Evolutionary conservation across 1,140 invertebrate genomes (phyloP).

Genomic region (Brachionus rubens): DNA sequence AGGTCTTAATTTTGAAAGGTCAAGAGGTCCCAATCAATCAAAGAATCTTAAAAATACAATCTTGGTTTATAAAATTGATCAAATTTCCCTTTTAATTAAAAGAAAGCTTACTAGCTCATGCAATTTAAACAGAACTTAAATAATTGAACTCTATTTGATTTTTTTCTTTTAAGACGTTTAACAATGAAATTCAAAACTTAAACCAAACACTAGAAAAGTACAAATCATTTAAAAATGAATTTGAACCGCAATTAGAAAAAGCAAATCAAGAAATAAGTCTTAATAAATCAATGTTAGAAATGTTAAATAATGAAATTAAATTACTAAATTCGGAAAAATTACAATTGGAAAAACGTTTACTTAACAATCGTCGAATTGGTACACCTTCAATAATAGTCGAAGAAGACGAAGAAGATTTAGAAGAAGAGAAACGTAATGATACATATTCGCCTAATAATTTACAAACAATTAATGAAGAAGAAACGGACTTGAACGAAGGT

Average conservation of each 20-base stretch:
- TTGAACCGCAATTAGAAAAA: conserved; percentile 25
- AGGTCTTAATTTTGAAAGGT: too few relatives aligned
- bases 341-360: conserved; percentile 27
- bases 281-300: conserved; percentile 21
- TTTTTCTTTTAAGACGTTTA: background rate
- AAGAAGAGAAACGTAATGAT: conserved; percentile 6
- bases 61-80: too few relatives aligned
- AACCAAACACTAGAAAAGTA: background rate
- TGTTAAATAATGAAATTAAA: conserved; percentile 40
- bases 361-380: background rate
- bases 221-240: background rate
- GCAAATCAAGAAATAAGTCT: conserved; percentile 11
- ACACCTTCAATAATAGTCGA: conserved; percentile 38
- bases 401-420: conserved; percentile 42
- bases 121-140: too few relatives aligned
- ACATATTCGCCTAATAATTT: background rate
- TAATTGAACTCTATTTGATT: too few relatives aligned
- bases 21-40: too few relatives aligned
- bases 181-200: conserved; percentile 1
- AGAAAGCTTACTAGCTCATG: too few relatives aligned
- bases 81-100: too few relatives aligned
- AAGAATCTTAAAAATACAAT: too few relatives aligned
- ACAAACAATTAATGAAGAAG: conserved; percentile 7
- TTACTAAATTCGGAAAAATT: conserved; percentile 17
- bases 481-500: background rate